These are phyloP conservation scores for Leptosomus discolor DNA, from an alignment of 2,113 vertebrate species.

Conservation along the genomic window DNA sequence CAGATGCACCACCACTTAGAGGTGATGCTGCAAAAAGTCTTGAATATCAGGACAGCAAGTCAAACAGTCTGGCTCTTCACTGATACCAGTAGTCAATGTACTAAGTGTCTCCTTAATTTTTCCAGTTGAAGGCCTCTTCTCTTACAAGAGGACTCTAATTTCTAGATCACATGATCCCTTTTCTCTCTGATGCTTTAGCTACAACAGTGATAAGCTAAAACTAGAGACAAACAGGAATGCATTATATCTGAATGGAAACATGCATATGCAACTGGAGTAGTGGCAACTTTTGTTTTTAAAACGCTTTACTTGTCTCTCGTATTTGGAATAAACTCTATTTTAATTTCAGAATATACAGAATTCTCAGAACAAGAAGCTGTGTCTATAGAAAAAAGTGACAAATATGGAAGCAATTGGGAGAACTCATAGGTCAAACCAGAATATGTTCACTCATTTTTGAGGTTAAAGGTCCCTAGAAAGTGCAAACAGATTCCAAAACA, in stretches of 20 bases:
- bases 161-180: background rate
- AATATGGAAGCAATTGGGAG: background rate
- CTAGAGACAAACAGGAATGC: background rate
- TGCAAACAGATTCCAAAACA: background rate
- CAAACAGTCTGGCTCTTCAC: background rate
- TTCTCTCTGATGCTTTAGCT: background rate
- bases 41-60: background rate
- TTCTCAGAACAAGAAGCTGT: background rate
- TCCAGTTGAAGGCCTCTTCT: background rate
- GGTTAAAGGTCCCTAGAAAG: background rate
- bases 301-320: background rate
- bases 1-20: background rate
- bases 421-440: background rate
- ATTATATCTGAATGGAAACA: background rate
- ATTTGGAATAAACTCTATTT: background rate
- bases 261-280: background rate
- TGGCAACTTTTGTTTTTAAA: background rate
- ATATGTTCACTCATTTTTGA: background rate
- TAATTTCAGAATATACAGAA: background rate
- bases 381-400: background rate
- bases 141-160: background rate
- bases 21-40: background rate
- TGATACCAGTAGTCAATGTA: background rate
- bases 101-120: background rate
- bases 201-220: background rate